Evolutionary conservation across 2,113 vertebrate genomes (phyloP).

Genomic region (Herpailurus yagouaroundi): DNA sequence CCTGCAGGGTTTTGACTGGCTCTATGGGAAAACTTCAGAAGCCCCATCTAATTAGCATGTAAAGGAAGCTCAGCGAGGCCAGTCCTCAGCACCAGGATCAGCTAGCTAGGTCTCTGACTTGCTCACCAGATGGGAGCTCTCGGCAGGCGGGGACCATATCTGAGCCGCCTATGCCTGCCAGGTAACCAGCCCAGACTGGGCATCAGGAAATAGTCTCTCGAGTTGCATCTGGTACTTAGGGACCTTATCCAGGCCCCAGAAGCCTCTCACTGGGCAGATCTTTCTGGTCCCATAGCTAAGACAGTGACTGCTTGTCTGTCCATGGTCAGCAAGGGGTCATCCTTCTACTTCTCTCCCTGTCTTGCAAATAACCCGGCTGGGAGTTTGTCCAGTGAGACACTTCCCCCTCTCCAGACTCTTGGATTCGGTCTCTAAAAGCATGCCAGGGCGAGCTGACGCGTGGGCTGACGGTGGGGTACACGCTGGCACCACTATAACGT

Average conservation of each 20-base stretch:
- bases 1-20: neutral
- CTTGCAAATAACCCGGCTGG: neutral
- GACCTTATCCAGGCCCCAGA: neutral
- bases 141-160: neutral
- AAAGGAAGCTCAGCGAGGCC: neutral
- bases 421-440: neutral
- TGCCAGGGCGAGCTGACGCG: neutral
- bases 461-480: neutral
- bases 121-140: neutral
- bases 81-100: neutral
- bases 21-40: neutral
- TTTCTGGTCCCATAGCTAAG: neutral
- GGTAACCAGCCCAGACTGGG: neutral
- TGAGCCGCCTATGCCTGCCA: accelerated
- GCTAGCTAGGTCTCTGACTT: neutral
- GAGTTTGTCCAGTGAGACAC: neutral
- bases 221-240: neutral
- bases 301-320: neutral
- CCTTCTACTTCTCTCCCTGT: neutral
- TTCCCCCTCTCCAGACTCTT: neutral
- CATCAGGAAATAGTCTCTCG: neutral
- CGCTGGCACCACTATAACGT: neutral
- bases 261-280: neutral
- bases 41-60: neutral
- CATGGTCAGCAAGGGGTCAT: neutral